phyloP scores from a whole-genome alignment of 2,113 vertebrate genomes.

The Murina feae region DNA sequence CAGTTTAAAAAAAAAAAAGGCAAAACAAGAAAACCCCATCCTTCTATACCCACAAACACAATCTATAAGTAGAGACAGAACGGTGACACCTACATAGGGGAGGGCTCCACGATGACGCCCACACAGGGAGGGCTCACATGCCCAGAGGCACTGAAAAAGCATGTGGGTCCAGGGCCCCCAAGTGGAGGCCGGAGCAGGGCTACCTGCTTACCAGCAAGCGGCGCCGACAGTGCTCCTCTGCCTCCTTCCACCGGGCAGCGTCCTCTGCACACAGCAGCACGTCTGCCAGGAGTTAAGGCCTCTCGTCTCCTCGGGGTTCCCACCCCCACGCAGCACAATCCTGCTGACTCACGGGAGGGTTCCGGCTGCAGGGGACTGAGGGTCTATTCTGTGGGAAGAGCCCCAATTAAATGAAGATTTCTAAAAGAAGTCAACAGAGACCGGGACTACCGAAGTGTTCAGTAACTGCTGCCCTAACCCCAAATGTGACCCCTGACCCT shows the following conservation, averaged over 20 bases:
- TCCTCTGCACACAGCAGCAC: slow-evolving; percentile 77
- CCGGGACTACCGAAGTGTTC: not conserved
- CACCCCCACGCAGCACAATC: rapidly evolving
- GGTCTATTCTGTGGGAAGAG: not conserved
- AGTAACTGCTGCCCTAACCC: not conserved
- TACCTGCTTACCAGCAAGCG: slow-evolving; percentile 84
- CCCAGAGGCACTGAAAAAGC: not conserved
- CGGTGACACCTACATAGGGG: not conserved
- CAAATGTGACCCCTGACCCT: too few relatives aligned
- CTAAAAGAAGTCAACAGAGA: not conserved
- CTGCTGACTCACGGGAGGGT: not conserved
- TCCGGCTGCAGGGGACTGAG: not conserved
- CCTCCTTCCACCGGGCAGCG: slow-evolving; percentile 66
- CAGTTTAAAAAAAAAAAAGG: too few relatives aligned
- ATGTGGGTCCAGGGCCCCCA: rapidly evolving
- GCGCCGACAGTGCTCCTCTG: slow-evolving; percentile 74
- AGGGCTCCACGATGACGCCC: not conserved
- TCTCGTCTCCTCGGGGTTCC: not conserved
- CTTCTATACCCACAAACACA: too few relatives aligned
- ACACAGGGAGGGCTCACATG: not conserved
- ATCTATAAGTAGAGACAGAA: too few relatives aligned
- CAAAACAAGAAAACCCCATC: too few relatives aligned
- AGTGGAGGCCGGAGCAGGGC: not conserved
- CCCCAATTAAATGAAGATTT: not conserved
- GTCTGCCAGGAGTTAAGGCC: slow-evolving; percentile 82